Evolutionary conservation across 2,113 vertebrate genomes (phyloP), one percentile per base, ranked within the genome.

Genomic region (Poeciliopsis retropinna): DNA sequence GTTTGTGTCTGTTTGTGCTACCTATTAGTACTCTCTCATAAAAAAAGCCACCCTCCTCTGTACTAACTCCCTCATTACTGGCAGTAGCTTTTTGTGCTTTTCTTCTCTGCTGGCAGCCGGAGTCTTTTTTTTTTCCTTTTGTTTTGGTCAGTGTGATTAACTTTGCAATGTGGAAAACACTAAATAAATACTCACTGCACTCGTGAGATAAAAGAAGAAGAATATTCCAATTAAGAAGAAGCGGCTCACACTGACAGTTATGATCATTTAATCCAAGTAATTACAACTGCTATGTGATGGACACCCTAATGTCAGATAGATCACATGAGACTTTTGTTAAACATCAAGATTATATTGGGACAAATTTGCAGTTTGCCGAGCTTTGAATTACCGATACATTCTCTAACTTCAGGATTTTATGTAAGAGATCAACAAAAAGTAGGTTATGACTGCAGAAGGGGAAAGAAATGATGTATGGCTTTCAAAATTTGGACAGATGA

Each of bases 1-100:
- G 85, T 88, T 92, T 90, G 73, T 90, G 85, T 88, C 91, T 90
- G 73, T 84, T 83, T 41, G 44, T 47, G 77, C 62, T 86, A 80
- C 75, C 68, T 81, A 65, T 82, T 81, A 77, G 75, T 66, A 61
- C 39, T 60, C 54, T 72, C 61, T 72, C 69, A 62, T 68, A 68
- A 22, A 83, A 75, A 71, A 70, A 37, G 78, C 51, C 63, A 32
- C 63, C 76, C 73, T 81, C 28, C 76, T 71, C 57, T 71, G 75
- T 80, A 79, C 87, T 86, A 92, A 90, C 85, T 80, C 88, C 85
- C 72, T 89, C 85, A 90, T 88, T 86, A 90, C 72, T 76, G 67
- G 75, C 79, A 65, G 70, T 41, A 67, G 60, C 65, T 80, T 76
- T 77, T 71, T 34, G 28, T 28, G 39, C 12, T 76, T 75, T 80